Conservation (phyloP, 2,888 invertebrate genomes). For the Watsonalla cultraria region DNA sequence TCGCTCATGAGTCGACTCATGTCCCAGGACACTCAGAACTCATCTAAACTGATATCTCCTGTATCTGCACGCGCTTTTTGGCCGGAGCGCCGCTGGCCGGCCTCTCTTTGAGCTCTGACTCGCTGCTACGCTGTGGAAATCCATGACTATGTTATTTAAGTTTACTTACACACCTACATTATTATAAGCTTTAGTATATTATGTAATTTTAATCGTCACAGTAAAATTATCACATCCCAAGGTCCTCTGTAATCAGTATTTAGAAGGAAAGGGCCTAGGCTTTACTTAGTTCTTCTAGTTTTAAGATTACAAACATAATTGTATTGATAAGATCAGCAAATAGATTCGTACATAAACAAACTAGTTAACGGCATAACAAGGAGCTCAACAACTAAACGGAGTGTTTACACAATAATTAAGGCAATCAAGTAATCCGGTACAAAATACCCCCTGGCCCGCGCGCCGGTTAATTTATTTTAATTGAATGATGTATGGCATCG, state of each 20-base stretch:
- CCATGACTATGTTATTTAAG: slow-evolving; percentile 46
- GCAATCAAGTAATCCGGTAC: neutral
- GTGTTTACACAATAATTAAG: neutral
- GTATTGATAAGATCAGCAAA: no score
- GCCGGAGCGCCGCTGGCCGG: slow-evolving; percentile 63
- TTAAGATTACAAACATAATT: no score
- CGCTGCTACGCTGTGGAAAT: slow-evolving; percentile 76
- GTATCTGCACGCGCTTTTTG: slow-evolving; percentile 89
- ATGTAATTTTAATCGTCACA: no score
- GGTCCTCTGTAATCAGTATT: no score
- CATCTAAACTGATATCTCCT: slow-evolving; percentile 88
- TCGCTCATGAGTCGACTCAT: neutral
- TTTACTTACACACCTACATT: no score
- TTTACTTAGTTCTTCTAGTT: no score
- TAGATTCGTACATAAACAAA: neutral
- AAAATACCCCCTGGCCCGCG: neutral
- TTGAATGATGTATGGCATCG: neutral
- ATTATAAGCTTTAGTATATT: no score
- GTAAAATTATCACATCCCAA: neutral
- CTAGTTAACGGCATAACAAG: neutral
- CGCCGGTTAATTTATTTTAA: neutral
- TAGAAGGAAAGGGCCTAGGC: no score
- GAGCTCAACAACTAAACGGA: neutral
- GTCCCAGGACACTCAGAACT: slow-evolving; percentile 26
- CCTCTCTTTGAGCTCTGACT: slow-evolving; percentile 66